Base-by-base conservation (phyloP, 2,113 vertebrate genomes). In the Archocentrus centrarchus region DNA sequence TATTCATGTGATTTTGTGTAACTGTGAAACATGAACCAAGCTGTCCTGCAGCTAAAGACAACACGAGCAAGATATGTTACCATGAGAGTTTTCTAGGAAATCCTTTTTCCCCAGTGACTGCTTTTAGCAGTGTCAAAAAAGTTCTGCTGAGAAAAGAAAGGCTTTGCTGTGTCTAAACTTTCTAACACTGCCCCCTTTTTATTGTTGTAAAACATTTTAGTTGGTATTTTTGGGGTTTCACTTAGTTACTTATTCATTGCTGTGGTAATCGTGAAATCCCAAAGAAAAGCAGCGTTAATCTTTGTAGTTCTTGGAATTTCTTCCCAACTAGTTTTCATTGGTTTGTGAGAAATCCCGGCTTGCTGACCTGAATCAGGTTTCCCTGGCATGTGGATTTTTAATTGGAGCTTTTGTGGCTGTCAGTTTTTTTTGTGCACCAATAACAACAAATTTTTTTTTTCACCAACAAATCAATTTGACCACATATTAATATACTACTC, bases 301-400 rank as follows among this genome's bases (percentile, higher is more conserved):
- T 20, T 20, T 27, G 24, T 59, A 7, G 11, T 59, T 24, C n/a
- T 22, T 59, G 0, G 14, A 59, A 59, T 77, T 27, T 24, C 1
- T 61, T 27, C 5, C 10, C 18, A 22, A 27, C 8, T 39, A 73
- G 75, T 90, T 90, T 64, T 84, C 68, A 11, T 37, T 88, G 79
- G 79, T 88, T 6, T 85, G 83, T 66, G 80, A 76, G 60, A 76
- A 50, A 24, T 82, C 85, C 60, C 85, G 79, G 88, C 57, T 87
- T 0, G 66, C 60, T 0, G 78, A 86, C 58, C 55, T 81, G 32
- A 76, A 81, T 76, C 85, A 85, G 2, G 68, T 82, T 24, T 59
- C 50, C 14, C 47, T 90, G 17, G 79, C 78, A 20, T 62, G 4
- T 20, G 81, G 84, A 35, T 79, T 79, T 66, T 79, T 87, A 30